Evolutionary conservation across 2,888 invertebrate genomes (phyloP).

Genomic region (Hirtodrosophila trivittata): DNA sequence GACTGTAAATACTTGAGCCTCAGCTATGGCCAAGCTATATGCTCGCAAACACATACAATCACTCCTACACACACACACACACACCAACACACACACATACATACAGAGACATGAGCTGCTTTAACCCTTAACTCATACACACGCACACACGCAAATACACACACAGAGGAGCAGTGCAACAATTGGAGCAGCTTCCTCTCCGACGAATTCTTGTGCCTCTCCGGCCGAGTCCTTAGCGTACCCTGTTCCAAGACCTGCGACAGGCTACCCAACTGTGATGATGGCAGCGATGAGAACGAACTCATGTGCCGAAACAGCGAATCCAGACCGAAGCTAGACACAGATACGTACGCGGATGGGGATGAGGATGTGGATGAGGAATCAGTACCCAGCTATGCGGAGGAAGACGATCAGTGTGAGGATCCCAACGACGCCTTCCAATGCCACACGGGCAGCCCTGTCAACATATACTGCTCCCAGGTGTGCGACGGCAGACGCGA

Average conservation of each 20-base stretch:
- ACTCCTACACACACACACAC: conserved; percentile 2
- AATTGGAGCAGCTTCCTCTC: too few relatives aligned
- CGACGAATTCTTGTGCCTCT: conserved; percentile 17
- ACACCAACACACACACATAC: conserved; percentile 4
- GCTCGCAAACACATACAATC: conserved; percentile 5
- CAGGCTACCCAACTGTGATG: too few relatives aligned
- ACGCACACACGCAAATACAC: too few relatives aligned
- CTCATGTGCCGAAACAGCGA: too few relatives aligned
- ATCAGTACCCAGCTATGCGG: background rate
- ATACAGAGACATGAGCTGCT: background rate
- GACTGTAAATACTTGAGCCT: background rate
- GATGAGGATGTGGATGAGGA: conserved; percentile 2
- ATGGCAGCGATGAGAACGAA: too few relatives aligned
- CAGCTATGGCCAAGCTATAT: background rate
- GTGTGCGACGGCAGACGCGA: conserved; percentile 6
- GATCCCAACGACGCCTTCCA: background rate
- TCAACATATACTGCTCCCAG: background rate
- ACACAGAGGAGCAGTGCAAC: conserved; percentile 23
- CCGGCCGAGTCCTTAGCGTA: background rate
- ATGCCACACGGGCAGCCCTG: conserved; percentile 19
- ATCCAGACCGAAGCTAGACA: too few relatives aligned
- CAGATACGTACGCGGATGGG: background rate
- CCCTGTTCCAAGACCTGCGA: background rate
- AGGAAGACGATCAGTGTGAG: background rate
- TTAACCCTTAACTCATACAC: too few relatives aligned